Base-by-base conservation (phyloP, 1,140 invertebrate species). In the Cherax destructor region DNA sequence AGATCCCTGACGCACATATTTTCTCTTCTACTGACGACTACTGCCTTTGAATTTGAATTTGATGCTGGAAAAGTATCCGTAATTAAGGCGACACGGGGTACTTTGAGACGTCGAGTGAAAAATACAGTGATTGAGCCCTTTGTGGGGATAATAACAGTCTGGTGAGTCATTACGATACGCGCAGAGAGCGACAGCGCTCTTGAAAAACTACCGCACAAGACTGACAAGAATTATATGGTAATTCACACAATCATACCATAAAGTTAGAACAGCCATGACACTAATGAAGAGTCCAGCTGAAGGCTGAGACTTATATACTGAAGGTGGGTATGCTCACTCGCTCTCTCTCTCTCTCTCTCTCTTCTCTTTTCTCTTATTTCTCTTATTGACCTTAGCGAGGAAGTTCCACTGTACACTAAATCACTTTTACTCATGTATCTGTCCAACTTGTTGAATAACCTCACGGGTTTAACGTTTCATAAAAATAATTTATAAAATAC, bases 181-280 rank as follows among this genome's bases (percentile, higher is more conserved):
- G 4, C 3, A 9, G 7, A 21, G 78, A 80, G 49, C 21, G 78
- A 80, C 78, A 80, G 78, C 78, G 16, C 78, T 47, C 78, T 47
- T 49, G 47, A 78, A 50, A 47, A 50, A 56, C 80, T 47, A 24
- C 80, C 56, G 61, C 56, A 18, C 30, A 83, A 59, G 80, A 83
- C 80, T 83, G 80, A 83, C 80, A 83, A 61, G 80, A 83, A 83
- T 83, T 83, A 83, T 83, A 83, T 83, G 80, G 80, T 83, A 83
- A 83, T 83, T 83, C 80, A 83, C 80, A 83, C 80, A 83, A 61
- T 83, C 80, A 56, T 83, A 59, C 80, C 80, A 83, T 83, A 83
- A 83, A 83, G n/a, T 52, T 49, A 61, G 80, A 30, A 56, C 56
- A 41, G 80, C 50, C 80, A 11, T 83, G 80, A 83, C 80, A 52